Conservation (phyloP, 2,797 vertebrate genomes). For the Chlorospingus semifuscus region DNA sequence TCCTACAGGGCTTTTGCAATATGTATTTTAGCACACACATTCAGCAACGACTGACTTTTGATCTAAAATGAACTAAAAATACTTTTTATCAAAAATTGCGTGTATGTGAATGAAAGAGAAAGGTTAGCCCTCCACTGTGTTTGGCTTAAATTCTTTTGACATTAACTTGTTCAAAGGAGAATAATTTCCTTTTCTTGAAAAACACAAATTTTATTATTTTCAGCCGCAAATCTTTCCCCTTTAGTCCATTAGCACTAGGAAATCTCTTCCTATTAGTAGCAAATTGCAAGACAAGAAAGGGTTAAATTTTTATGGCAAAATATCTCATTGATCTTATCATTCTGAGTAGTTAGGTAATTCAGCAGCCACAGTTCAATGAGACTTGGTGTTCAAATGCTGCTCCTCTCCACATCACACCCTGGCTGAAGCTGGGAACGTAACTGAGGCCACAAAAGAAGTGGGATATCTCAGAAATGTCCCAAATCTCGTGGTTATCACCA, state of each 20-base stretch:
- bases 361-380: not conserved
- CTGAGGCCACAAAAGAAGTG: not conserved
- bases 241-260: not conserved
- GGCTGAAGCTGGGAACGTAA: not conserved
- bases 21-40: slow-evolving; percentile 23
- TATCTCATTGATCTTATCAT: not conserved
- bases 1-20: slow-evolving; percentile 45
- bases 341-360: not conserved
- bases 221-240: not conserved
- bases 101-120: not conserved
- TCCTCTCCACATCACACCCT: not conserved
- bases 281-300: not conserved
- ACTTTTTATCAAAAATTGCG: not conserved
- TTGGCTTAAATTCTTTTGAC: not conserved
- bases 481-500: not conserved
- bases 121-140: not conserved
- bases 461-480: not conserved
- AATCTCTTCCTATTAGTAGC: not conserved
- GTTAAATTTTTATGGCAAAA: not conserved
- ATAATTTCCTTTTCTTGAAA: not conserved
- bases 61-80: slow-evolving; percentile 38
- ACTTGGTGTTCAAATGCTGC: not conserved
- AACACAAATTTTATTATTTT: not conserved
- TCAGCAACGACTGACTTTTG: slow-evolving; percentile 31
- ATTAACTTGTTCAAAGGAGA: not conserved